phyloP scores from a whole-genome alignment of 2,113 vertebrate genomes.

The Myodes glareolus region DNA sequence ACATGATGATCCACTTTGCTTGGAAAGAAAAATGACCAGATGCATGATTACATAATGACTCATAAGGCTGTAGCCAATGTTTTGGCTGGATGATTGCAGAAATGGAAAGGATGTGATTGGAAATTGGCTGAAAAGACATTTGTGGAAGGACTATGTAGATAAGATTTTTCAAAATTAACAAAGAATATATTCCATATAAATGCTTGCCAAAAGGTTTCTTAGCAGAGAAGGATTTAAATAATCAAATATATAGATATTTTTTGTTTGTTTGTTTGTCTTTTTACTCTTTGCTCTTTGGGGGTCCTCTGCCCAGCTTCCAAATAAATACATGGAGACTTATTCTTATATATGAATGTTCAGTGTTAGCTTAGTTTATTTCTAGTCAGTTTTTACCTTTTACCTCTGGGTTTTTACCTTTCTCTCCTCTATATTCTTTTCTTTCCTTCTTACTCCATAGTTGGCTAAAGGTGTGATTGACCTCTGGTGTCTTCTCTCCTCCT shows the following conservation, averaged over 20 bases:
- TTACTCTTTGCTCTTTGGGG: not conserved
- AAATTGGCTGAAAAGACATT: not conserved
- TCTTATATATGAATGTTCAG: too few relatives aligned
- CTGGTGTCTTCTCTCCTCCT: not conserved
- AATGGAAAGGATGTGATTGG: not conserved
- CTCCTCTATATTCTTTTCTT: not conserved
- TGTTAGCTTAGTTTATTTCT: too few relatives aligned
- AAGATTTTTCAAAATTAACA: not conserved
- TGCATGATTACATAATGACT: not conserved
- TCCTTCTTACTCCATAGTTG: not conserved
- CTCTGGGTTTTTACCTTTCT: too few relatives aligned
- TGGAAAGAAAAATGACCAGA: not conserved
- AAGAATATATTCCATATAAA: not conserved
- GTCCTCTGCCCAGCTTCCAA: not conserved
- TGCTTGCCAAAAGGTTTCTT: not conserved
- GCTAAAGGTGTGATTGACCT: not conserved
- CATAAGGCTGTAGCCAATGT: not conserved
- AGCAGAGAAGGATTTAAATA: not conserved
- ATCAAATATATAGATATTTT: not conserved
- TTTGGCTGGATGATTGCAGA: not conserved
- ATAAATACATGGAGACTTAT: too few relatives aligned
- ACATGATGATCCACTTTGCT: not conserved
- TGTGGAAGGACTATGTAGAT: not conserved
- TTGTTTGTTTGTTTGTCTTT: not conserved
- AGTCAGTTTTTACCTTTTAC: too few relatives aligned